Conservation (phyloP, 2,797 vertebrate species). For the Sebastes nivosus region DNA sequence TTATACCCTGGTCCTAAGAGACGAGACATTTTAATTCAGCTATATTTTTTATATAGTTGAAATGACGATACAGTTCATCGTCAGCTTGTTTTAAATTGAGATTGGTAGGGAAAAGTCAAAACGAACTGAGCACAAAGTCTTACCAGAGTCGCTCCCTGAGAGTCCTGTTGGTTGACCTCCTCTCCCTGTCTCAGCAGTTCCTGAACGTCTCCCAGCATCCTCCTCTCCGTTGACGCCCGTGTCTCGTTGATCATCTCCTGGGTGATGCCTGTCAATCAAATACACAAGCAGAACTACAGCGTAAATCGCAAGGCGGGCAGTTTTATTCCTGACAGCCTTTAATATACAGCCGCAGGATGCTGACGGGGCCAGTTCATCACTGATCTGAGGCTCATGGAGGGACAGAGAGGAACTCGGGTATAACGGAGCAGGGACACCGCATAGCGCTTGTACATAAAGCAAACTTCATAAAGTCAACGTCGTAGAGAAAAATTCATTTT, state of each 20-base stretch:
- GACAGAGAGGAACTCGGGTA: neutral
- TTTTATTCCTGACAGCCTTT: neutral
- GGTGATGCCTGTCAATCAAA: slow-evolving; percentile 89
- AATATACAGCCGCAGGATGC: neutral
- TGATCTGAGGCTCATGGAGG: neutral
- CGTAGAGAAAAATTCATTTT: neutral
- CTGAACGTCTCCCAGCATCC: slow-evolving; percentile 92
- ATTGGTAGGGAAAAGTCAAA: neutral
- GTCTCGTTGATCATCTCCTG: slow-evolving; percentile 98
- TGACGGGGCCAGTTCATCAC: slow-evolving; percentile 2
- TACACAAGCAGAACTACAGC: neutral
- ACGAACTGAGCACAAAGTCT: slow-evolving; percentile 50
- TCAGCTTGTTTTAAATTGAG: neutral
- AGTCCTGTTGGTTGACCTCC: slow-evolving; percentile 91
- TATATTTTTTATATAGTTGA: neutral
- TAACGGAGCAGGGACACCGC: neutral
- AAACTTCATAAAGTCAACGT: neutral
- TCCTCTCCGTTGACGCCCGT: slow-evolving; percentile 90
- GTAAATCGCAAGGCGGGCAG: neutral
- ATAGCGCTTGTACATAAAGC: neutral
- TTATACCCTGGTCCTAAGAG: neutral
- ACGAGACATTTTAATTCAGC: neutral
- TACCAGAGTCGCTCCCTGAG: slow-evolving; percentile 94
- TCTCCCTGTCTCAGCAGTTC: slow-evolving; percentile 87
- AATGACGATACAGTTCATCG: neutral